Conservation (phyloP, 2,888 invertebrate species). For the Caradrina clavipalpis region DNA sequence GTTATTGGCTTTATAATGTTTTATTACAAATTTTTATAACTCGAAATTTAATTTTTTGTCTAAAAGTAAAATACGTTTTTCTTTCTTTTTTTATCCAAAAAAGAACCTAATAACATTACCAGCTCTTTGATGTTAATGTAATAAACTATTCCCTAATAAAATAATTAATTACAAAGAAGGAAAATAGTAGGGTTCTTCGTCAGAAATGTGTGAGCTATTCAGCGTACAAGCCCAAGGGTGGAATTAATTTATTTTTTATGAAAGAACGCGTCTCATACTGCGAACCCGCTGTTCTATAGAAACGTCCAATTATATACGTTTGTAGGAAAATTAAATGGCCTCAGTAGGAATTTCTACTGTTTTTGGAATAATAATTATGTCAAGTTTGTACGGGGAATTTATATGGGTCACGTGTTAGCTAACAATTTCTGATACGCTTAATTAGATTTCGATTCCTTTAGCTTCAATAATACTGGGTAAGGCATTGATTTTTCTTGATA, state of each 20-base stretch:
- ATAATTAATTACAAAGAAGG: conserved; percentile 56
- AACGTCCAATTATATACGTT: conserved; percentile 53
- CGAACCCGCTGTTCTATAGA: conserved; percentile 49
- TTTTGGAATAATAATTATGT: conserved; percentile 39
- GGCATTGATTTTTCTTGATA: conserved; percentile 33
- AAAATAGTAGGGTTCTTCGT: conserved; percentile 58
- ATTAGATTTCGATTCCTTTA: conserved; percentile 27
- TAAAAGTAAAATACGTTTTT: too few species aligned
- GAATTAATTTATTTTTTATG: conserved; percentile 68
- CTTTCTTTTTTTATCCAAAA: not conserved
- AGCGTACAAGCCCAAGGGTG: conserved; percentile 50
- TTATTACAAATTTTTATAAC: too few species aligned
- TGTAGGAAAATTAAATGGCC: conserved; percentile 40
- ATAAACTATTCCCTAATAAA: conserved; percentile 30
- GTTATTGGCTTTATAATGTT: too few species aligned
- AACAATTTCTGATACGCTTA: conserved; percentile 12
- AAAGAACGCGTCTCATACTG: conserved; percentile 60
- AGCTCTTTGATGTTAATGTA: conserved; percentile 31
- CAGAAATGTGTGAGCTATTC: conserved; percentile 62
- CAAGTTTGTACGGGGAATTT: conserved; percentile 16
- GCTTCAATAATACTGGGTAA: conserved; percentile 1
- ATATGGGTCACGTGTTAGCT: conserved; percentile 10
- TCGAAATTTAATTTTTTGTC: too few species aligned
- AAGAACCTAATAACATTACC: not conserved
- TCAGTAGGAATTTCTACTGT: conserved; percentile 32